phyloP scores from a whole-genome alignment of 2,797 vertebrate genomes.

The Crypturellus tataupa region DNA sequence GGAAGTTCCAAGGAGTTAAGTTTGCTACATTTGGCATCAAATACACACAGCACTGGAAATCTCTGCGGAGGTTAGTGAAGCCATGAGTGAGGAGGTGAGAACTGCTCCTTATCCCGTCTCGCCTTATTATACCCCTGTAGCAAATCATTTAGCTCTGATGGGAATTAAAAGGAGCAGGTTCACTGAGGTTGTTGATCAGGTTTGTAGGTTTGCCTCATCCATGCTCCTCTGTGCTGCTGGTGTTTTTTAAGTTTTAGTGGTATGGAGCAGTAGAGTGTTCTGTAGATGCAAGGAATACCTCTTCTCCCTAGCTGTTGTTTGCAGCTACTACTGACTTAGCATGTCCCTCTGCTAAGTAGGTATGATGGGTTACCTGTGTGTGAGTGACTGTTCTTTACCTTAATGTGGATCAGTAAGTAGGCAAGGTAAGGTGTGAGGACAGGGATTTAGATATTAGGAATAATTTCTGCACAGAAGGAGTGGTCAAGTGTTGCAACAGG shows the following conservation, averaged over 20 bases:
- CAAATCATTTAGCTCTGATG: not conserved
- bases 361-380: not conserved
- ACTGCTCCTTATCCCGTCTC: not conserved
- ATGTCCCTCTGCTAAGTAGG: not conserved
- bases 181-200: not conserved
- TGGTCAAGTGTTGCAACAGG: too few species aligned
- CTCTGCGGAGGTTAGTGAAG: not conserved
- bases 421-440: not conserved
- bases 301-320: not conserved
- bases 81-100: not conserved
- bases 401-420: not conserved
- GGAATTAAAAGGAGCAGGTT: not conserved
- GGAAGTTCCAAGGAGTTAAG: not conserved
- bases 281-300: not conserved
- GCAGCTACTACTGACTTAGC: not conserved
- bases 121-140: not conserved
- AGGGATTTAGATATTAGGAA: not conserved
- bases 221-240: not conserved
- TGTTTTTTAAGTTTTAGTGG: not conserved
- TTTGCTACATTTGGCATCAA: not conserved
- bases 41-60: not conserved
- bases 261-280: not conserved
- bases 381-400: not conserved
- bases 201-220: not conserved
- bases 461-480: too few species aligned